These are phyloP conservation scores for Tetranychus piercei DNA, from an alignment of 2,888 invertebrate species.

Conservation along the genomic window DNA sequence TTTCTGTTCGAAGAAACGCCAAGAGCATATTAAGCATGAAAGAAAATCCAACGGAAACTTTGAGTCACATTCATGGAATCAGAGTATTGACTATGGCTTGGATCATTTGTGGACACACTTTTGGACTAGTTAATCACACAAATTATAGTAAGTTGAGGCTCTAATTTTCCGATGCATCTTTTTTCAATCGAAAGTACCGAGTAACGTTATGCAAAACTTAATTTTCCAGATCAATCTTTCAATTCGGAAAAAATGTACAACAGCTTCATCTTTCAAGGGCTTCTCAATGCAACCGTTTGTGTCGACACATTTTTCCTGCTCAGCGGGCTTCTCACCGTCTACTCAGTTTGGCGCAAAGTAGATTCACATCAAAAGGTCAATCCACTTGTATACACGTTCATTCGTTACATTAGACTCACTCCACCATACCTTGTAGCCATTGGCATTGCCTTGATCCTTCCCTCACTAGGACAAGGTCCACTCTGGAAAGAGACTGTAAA, in stretches of 20 bases:
- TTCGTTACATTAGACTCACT: conserved; percentile 18
- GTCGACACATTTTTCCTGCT: conserved; percentile 35
- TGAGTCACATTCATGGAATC: conserved; percentile 27
- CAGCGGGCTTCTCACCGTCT: conserved; percentile 34
- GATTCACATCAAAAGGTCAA: conserved; percentile 27
- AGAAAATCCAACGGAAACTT: not conserved
- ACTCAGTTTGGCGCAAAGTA: conserved; percentile 32
- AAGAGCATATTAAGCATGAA: not conserved
- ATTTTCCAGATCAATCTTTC: not conserved
- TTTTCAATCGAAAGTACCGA: not conserved
- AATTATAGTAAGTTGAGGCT: not conserved
- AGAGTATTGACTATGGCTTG: conserved; percentile 32
- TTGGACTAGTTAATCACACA: conserved; percentile 9
- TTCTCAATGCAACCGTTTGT: conserved; percentile 29
- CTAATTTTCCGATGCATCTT: too few species aligned
- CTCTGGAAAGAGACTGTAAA: conserved; percentile 22
- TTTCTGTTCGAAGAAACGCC: not conserved
- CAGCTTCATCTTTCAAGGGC: conserved; percentile 1
- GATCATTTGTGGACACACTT: conserved; percentile 32
- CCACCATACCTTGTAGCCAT: conserved; percentile 23
- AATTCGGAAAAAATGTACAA: conserved; percentile 8
- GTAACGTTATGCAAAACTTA: not conserved
- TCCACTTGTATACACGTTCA: conserved; percentile 18
- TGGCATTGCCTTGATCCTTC: conserved; percentile 19
- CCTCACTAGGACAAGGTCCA: conserved; percentile 22